phyloP scores from a whole-genome alignment of 2,113 vertebrate genomes.

The Anser brachyrhynchus region DNA sequence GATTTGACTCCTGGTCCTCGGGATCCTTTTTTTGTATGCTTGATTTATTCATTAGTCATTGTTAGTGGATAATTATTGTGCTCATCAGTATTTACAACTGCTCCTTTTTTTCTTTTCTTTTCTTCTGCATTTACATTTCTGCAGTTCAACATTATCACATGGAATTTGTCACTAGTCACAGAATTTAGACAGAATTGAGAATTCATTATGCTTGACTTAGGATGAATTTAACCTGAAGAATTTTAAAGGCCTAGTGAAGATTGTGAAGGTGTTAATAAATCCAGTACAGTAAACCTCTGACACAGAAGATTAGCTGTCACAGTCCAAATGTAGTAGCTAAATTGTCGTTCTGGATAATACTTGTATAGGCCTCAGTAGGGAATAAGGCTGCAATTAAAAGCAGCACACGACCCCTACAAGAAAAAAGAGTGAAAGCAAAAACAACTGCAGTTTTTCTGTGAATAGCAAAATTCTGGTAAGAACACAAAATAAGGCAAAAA shows the following conservation, averaged over 20 bases:
- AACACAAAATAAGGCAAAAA: neutral
- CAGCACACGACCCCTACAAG: neutral
- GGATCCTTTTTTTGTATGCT: neutral
- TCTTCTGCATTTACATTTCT: neutral
- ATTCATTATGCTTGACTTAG: neutral
- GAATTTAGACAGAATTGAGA: neutral
- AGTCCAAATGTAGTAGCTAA: neutral
- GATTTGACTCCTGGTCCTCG: neutral
- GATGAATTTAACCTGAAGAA: neutral
- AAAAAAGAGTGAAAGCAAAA: neutral
- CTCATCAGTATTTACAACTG: neutral
- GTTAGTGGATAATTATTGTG: neutral
- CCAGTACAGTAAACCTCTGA: neutral
- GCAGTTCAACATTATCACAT: neutral
- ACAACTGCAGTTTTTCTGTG: neutral
- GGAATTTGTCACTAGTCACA: neutral
- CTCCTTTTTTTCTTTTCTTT: neutral
- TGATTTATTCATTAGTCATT: neutral
- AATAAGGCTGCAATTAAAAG: slow-evolving; percentile 22
- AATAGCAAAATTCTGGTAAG: neutral
- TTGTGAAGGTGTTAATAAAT: neutral
- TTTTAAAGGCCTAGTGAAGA: neutral
- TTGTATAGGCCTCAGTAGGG: neutral
- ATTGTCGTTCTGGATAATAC: neutral
- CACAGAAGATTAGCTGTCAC: neutral